Percentiles rank a stretch among this genome's conserved stretches.
Conservation (phyloP, 2,888 invertebrate genomes). For the Lasioglossum calceatum region DNA sequence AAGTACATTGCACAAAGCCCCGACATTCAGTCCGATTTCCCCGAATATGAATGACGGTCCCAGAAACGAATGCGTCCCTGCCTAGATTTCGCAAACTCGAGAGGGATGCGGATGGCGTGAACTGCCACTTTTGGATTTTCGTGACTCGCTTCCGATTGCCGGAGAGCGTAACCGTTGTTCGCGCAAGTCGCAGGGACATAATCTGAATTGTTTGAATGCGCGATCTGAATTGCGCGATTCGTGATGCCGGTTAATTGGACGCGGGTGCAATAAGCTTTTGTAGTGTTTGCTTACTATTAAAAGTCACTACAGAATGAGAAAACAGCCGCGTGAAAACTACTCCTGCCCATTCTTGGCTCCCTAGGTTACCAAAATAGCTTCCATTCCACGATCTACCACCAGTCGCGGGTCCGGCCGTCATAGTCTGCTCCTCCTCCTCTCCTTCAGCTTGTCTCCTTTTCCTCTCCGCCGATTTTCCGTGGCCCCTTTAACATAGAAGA, state of each 20-base stretch:
- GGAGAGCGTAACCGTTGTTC: no score
- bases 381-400: constrained; percentile 74
- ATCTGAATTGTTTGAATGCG: no score
- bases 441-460: constrained; percentile 55
- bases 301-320: constrained; percentile 69
- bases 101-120: not conserved
- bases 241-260: not conserved
- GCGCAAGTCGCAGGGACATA: no score
- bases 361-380: constrained; percentile 83
- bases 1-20: not conserved
- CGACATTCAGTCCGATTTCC: not conserved
- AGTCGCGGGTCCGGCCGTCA: constrained; percentile 44
- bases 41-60: not conserved
- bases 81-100: not conserved
- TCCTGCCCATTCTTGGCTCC: constrained; percentile 84
- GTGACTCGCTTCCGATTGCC: no score
- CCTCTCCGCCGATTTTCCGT: constrained; percentile 56
- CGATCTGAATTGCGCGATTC: not conserved
- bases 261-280: constrained; percentile 37
- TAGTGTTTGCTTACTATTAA: constrained; percentile 58
- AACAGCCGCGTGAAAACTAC: constrained; percentile 79
- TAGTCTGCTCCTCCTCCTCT: constrained; percentile 59
- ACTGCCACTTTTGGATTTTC: no score
- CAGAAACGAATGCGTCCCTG: not conserved
- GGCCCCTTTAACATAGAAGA: not conserved